Base-by-base conservation (phyloP, 1,140 invertebrate genomes). In the Nephotettix cincticeps region DNA sequence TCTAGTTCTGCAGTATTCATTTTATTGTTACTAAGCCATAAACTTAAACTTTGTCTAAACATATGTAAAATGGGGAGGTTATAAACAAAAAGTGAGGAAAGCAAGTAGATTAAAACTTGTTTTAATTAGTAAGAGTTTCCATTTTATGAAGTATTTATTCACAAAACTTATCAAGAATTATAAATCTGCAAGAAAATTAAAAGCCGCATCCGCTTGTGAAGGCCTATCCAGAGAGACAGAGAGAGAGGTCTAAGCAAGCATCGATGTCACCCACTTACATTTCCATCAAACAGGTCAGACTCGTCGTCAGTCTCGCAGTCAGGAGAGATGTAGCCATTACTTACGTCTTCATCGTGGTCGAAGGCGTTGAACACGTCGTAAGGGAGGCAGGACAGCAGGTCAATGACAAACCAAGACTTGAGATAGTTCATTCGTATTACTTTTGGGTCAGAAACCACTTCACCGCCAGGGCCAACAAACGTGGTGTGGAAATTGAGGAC, bases 361-460 rank as follows among this genome's bases (percentile, higher is more conserved):
- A 99, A 99, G 71, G 98, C 98, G 84, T 99, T 99, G 89, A 99
- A 99, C 72, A 99, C 97, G 85, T 99, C 98, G 81, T 99, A 99
- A 68, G 98, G 98, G 80, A 99, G 88, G 86, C 98, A 99, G 74
- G 97, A 99, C 70, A 99, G 88, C 73, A 99, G 88, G 84, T 99
- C 98, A 80, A 99, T 99, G 76, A 99, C 91, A 83, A 99, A 99
- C 98, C 98, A 99, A 73, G 95, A 98, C 82, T 98, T 98, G 74
- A 99, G 88, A 84, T 99, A 99, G 85, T 99, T 99, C 91, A 96
- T 96, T 75, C 96, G 86, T 78, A 99, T 99, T 70, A 93, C 94
- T 83, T 97, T 97, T 1, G 97, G 97, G 83, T 99, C 97, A 76
- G 95, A 97, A 76, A 99, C 96, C 68, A 98, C 96, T 85, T 99